These are phyloP conservation scores for Trachelus stipa DNA, from an alignment of 2,888 invertebrate genomes.

Conservation along the genomic window DNA sequence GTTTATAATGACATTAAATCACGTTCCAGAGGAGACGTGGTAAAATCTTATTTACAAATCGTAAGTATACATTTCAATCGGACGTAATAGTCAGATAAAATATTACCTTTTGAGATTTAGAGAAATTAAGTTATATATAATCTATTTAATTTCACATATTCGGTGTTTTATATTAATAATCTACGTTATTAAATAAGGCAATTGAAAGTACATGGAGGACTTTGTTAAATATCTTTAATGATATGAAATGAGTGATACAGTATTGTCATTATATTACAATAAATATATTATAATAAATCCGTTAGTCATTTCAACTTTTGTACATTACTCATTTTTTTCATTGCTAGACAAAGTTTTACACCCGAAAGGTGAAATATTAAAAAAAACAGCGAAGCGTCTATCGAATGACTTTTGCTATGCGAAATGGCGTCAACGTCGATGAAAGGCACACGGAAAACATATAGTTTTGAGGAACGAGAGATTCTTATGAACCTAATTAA, in stretches of 20 bases:
- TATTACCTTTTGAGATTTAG: not conserved
- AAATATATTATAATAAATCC: not conserved
- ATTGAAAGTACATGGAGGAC: not conserved
- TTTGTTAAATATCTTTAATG: not conserved
- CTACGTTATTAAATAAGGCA: not conserved
- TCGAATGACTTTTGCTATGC: not conserved
- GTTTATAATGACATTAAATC: not conserved
- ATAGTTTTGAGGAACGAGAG: conserved; percentile 52
- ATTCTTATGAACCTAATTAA: conserved; percentile 49
- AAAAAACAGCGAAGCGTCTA: not conserved
- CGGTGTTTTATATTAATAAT: not conserved
- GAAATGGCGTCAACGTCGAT: conserved; percentile 46
- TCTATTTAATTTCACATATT: not conserved
- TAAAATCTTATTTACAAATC: not conserved
- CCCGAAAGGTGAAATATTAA: not conserved
- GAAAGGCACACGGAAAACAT: conserved; percentile 52
- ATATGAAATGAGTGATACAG: not conserved
- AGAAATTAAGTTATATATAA: not conserved
- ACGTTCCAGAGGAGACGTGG: not conserved
- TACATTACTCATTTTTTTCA: too few relatives aligned
- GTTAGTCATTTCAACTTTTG: not conserved
- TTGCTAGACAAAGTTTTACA: not conserved
- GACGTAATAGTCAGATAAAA: not conserved
- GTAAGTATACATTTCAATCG: not conserved
- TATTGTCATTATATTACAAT: not conserved